Evolutionary conservation across 2,888 invertebrate genomes (phyloP).

Genomic region (Andrena bicolor): DNA sequence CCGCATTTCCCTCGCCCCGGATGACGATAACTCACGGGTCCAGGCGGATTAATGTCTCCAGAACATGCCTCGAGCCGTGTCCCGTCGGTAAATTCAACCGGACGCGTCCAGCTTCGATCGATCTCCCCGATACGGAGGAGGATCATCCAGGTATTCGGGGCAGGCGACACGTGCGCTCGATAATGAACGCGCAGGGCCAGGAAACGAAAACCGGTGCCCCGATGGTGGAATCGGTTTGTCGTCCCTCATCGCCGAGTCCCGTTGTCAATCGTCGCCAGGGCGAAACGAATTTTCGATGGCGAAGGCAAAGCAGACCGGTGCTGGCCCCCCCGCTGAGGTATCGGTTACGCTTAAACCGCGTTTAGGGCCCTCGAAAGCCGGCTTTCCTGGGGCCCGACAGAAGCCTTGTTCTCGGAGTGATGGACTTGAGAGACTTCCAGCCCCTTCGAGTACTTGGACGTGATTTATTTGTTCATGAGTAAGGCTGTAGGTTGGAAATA

Average conservation of each 20-base stretch:
- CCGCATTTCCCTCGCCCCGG: constrained; percentile 10
- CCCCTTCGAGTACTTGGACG: constrained; percentile 14
- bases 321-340: constrained; percentile 81
- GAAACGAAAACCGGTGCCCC: constrained; percentile 36
- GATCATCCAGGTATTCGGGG: constrained; percentile 40
- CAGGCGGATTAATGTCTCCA: constrained; percentile 24
- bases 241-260: constrained; percentile 45
- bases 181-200: constrained; percentile 41
- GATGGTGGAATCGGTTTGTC: constrained; percentile 33
- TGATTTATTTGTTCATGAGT: background rate
- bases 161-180: constrained; percentile 55
- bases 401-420: constrained; percentile 42
- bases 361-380: constrained; percentile 76
- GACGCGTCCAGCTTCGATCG: constrained; percentile 42
- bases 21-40: constrained; percentile 26
- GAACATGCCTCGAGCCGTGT: constrained; percentile 19
- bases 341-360: constrained; percentile 84
- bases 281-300: constrained; percentile 55
- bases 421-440: constrained; percentile 33
- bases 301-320: constrained; percentile 46
- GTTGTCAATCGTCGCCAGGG: constrained; percentile 62
- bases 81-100: constrained; percentile 40
- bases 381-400: constrained; percentile 64
- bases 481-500: background rate
- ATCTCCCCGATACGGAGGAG: constrained; percentile 34